Conservation (phyloP, 2,797 vertebrate genomes). For the Phataginus tricuspis region DNA sequence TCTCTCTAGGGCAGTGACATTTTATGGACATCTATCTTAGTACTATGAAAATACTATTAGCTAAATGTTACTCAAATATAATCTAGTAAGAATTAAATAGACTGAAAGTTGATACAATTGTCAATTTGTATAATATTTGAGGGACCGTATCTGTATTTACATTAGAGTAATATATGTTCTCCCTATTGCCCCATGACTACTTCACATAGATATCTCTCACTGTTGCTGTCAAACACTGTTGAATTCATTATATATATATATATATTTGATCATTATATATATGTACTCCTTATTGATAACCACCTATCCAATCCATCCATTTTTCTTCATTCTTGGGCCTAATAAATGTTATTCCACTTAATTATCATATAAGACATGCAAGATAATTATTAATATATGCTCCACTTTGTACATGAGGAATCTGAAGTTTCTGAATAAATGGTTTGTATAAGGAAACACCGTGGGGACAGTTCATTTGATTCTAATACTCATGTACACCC, state of each 20-base stretch:
- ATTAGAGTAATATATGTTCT: conserved; percentile 14
- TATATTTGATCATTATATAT: not conserved
- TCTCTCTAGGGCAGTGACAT: not conserved
- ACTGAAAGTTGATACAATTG: not conserved
- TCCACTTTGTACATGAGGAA: not conserved
- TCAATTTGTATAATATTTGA: not conserved
- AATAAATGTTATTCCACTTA: not conserved
- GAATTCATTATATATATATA: not conserved
- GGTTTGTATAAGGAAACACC: not conserved
- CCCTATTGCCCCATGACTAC: not conserved
- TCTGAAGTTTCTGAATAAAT: not conserved
- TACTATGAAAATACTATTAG: not conserved
- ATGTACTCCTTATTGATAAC: not conserved
- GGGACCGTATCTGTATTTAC: not conserved
- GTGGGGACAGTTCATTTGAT: not conserved
- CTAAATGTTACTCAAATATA: not conserved
- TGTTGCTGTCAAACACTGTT: not conserved
- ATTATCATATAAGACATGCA: not conserved
- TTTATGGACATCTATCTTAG: not conserved
- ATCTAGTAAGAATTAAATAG: not conserved
- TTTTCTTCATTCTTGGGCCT: not conserved
- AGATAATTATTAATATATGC: not conserved
- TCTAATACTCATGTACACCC: not conserved
- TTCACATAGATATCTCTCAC: not conserved
- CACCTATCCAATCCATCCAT: not conserved